Conservation (phyloP, 2,888 invertebrate species). For the Eupithecia inturbata region DNA sequence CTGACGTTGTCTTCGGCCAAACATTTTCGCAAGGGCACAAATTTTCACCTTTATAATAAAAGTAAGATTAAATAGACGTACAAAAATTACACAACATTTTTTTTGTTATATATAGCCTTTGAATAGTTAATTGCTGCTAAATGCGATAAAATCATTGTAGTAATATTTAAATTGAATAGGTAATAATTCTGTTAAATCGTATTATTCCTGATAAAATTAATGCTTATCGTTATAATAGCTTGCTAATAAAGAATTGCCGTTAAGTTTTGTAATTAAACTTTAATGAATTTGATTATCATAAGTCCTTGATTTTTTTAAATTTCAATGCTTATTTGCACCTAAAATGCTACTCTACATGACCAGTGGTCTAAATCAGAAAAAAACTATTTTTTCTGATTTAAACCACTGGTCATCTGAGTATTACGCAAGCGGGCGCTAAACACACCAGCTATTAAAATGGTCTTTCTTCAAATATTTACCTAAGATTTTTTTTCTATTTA, state of each 20-base stretch:
- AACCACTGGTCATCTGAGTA: not conserved
- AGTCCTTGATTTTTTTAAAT: not conserved
- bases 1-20: too few species aligned
- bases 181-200: conserved; percentile 15
- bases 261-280: not conserved
- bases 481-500: not conserved
- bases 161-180: conserved; percentile 34
- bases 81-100: not conserved
- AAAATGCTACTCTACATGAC: not conserved
- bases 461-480: not conserved
- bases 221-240: not conserved
- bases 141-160: conserved; percentile 3
- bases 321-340: not conserved
- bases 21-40: too few species aligned
- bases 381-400: not conserved
- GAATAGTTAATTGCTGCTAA: not conserved
- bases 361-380: too few species aligned
- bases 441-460: not conserved
- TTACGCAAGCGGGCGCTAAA: not conserved
- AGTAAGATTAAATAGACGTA: not conserved
- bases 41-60: not conserved
- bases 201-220: not conserved
- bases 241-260: not conserved
- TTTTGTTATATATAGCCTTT: not conserved
- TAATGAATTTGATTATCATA: not conserved